Conservation (phyloP, 2,888 invertebrate species). For the Microchrysa polita region DNA sequence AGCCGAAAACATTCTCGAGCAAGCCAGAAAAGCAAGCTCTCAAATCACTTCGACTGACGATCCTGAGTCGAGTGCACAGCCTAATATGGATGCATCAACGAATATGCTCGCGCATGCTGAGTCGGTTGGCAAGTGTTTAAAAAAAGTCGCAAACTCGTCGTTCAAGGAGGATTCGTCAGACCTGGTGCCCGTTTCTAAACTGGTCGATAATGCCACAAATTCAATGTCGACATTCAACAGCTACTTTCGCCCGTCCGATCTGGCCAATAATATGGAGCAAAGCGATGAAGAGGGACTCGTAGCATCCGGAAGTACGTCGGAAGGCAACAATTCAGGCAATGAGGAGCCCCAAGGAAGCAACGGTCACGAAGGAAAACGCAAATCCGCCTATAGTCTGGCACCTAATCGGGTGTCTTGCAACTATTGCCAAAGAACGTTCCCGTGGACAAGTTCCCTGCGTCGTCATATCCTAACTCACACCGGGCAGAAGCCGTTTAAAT, state of each 20-base stretch:
- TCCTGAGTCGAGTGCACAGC: slow-evolving; percentile 66
- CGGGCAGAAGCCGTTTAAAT: slow-evolving; percentile 95
- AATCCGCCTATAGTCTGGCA: slow-evolving; percentile 94
- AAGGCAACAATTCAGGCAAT: slow-evolving; percentile 84
- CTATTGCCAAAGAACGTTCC: slow-evolving; percentile 92
- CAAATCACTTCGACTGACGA: neutral
- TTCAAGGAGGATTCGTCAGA: slow-evolving; percentile 70
- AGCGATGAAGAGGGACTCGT: slow-evolving; percentile 80
- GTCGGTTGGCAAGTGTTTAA: slow-evolving; percentile 61
- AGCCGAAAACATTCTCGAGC: slow-evolving; percentile 68
- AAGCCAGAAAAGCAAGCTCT: slow-evolving; percentile 63
- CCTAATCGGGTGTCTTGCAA: slow-evolving; percentile 94
- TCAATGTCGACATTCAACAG: slow-evolving; percentile 70
- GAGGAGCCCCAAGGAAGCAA: slow-evolving; percentile 69
- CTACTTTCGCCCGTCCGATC: slow-evolving; percentile 68
- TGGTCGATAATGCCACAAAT: slow-evolving; percentile 78
- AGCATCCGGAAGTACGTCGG: slow-evolving; percentile 80
- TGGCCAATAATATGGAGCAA: slow-evolving; percentile 63
- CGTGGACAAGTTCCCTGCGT: slow-evolving; percentile 96
- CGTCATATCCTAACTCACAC: slow-evolving; percentile 94
- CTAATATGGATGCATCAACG: slow-evolving; percentile 67
- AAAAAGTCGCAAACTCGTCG: slow-evolving; percentile 62
- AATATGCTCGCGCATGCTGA: slow-evolving; percentile 69
- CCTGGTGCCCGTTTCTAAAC: slow-evolving; percentile 79
- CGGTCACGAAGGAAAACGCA: slow-evolving; percentile 72